Percentiles rank a stretch among this genome's conserved stretches.
Evolutionary conservation across 2,113 vertebrate species (phyloP).

Genomic region (Salvelinus sp.): DNA sequence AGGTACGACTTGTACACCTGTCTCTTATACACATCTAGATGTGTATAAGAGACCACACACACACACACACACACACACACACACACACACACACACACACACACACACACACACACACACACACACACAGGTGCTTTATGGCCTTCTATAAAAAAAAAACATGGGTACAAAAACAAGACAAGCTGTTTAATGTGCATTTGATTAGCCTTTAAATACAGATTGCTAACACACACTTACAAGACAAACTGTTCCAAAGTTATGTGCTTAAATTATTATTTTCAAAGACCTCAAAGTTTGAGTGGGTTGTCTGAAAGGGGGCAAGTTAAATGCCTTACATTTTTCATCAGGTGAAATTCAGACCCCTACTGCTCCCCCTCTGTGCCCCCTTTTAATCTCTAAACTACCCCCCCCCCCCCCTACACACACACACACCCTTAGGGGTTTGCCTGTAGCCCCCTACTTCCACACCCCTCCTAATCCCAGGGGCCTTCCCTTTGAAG

Average conservation of each 20-base stretch:
- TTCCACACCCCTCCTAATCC: background rate
- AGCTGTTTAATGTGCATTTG: background rate
- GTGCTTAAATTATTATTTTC: background rate
- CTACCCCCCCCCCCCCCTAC: background rate
- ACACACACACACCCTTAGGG: constrained; percentile 12
- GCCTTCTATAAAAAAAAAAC: background rate
- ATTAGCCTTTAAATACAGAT: background rate
- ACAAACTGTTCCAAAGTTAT: background rate
- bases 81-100: too few relatives aligned
- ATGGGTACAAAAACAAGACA: background rate
- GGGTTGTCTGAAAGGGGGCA: background rate
- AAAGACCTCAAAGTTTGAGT: background rate
- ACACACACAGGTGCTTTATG: constrained; percentile 59
- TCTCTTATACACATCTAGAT: too few relatives aligned
- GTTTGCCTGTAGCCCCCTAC: background rate
- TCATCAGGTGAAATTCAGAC: background rate
- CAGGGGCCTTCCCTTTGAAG: constrained; percentile 47
- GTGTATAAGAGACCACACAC: too few relatives aligned
- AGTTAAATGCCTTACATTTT: background rate
- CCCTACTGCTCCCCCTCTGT: background rate
- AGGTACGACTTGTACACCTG: constrained; percentile 81
- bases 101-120: too few relatives aligned
- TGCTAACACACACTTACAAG: too few relatives aligned
- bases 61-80: too few relatives aligned
- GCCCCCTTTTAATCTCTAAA: background rate